Base-by-base conservation (phyloP, 2,888 invertebrate species). In the Phengaris alcon region DNA sequence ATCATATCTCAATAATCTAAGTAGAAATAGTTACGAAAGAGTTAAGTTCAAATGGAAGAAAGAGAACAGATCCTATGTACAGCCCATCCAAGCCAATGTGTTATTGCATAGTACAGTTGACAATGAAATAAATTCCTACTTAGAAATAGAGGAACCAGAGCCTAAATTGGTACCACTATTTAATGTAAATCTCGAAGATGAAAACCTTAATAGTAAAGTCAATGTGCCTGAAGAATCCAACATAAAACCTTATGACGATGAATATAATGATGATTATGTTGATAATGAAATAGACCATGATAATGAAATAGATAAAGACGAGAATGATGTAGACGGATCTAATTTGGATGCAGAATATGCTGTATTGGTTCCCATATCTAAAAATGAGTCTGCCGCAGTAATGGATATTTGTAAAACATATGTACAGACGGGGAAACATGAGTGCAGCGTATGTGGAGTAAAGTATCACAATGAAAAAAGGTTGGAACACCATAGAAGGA, bases 281-380 rank as follows among this genome's bases (percentile, higher is more conserved):
- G 78, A 74, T 48, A 75, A 77, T 75, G 77, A 72, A 10, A 73
- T 77, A 55, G 75, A 70, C 74, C 76, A 69, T 72, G 77, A 79
- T 48, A 35, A 72, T 3, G 74, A 75, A 10, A 75, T 70, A 10
- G 76, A 75, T 52, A 77, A 76, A 48, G 76, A 79, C 15, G 78
- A 79, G n/a, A 77, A 83, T 57, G 82, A 84, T 68, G 85, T 79
- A 0, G 90, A 90, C 76, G 90, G 89, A 0, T 83, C 85, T 0
- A 84, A 83, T 75, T 82, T 90, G 55, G 86, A 90, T 22, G 87
- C 88, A 73, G 91, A 92, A 77, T 93, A 90, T 82, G 93, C 90
- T 1, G 85, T 81, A n/a, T 82, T 91, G 76, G 81, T 87, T 6
- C 87, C 89, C 0, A 86, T 93, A 77, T 84, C 89, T 0, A 82